A percentile compares a stretch with the other conserved stretches of the same genome.
phyloP scores from a whole-genome alignment of 2,113 vertebrate genomes.

The Daphoenositta chrysoptera region DNA sequence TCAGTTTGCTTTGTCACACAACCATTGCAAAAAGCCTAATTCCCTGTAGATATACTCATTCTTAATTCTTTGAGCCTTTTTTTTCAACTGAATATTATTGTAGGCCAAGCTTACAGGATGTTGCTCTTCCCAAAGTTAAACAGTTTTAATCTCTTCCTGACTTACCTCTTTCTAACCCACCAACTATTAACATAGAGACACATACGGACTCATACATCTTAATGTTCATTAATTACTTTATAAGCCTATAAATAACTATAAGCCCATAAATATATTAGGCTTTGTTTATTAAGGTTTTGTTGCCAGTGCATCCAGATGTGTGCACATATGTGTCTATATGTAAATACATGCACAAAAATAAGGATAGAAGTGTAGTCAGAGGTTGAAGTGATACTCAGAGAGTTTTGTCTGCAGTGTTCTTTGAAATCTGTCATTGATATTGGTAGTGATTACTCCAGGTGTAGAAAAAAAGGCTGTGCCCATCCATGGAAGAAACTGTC shows the following conservation, averaged over 20 bases:
- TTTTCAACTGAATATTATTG: neutral
- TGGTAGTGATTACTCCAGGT: neutral
- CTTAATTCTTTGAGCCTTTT: neutral
- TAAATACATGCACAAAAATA: neutral
- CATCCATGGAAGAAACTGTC: neutral
- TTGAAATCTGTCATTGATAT: neutral
- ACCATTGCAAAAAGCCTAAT: neutral
- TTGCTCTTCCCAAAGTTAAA: neutral
- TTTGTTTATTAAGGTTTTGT: neutral
- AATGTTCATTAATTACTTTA: neutral
- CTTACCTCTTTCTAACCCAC: neutral
- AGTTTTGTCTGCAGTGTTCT: neutral
- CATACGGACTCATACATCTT: neutral
- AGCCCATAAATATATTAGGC: neutral
- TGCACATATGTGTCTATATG: neutral
- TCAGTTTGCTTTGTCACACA: neutral
- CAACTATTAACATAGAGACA: neutral
- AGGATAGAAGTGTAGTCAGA: neutral
- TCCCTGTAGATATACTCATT: neutral
- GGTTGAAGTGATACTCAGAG: neutral
- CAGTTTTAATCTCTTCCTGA: neutral
- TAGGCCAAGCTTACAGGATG: neutral
- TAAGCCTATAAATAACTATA: neutral
- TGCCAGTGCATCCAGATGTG: neutral
- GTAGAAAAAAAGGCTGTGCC: neutral